Conservation (phyloP, 1,140 invertebrate genomes). For the Pemphigus obesinymphae region DNA sequence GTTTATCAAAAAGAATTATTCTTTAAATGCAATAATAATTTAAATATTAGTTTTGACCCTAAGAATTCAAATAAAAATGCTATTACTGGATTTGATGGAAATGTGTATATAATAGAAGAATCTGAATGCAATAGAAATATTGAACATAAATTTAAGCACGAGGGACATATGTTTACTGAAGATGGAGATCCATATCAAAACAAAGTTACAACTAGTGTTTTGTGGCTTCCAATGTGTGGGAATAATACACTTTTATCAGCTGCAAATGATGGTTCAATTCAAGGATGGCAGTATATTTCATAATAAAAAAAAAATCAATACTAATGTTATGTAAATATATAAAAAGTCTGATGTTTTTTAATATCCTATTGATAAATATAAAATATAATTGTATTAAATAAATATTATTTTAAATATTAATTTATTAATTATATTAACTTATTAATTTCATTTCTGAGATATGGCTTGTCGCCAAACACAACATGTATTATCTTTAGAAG, state of each 20-base stretch:
- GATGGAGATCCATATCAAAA: background rate
- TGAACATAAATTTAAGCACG: constrained; percentile 27
- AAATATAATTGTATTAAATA: background rate
- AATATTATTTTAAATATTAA: background rate
- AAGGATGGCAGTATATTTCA: constrained; percentile 40
- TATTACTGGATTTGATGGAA: constrained; percentile 37
- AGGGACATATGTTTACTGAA: constrained; percentile 34
- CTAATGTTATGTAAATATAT: background rate
- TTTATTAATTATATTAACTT: too few species aligned
- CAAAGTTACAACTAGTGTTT: constrained; percentile 11
- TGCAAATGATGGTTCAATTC: constrained; percentile 36
- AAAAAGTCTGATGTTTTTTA: background rate
- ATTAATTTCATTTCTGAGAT: too few species aligned
- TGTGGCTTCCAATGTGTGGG: constrained; percentile 38
- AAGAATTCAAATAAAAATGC: background rate
- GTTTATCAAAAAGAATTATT: constrained; percentile 9
- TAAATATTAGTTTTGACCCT: background rate
- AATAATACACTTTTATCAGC: constrained; percentile 10
- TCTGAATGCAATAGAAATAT: background rate
- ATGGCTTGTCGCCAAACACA: constrained; percentile 57
- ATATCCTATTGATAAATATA: background rate
- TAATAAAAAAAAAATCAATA: background rate
- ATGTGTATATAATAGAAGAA: constrained; percentile 32
- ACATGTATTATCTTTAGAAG: constrained; percentile 68
- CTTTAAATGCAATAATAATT: background rate